phyloP scores from a whole-genome alignment of 2,113 vertebrate genomes.

The Tonatia bakeri region DNA sequence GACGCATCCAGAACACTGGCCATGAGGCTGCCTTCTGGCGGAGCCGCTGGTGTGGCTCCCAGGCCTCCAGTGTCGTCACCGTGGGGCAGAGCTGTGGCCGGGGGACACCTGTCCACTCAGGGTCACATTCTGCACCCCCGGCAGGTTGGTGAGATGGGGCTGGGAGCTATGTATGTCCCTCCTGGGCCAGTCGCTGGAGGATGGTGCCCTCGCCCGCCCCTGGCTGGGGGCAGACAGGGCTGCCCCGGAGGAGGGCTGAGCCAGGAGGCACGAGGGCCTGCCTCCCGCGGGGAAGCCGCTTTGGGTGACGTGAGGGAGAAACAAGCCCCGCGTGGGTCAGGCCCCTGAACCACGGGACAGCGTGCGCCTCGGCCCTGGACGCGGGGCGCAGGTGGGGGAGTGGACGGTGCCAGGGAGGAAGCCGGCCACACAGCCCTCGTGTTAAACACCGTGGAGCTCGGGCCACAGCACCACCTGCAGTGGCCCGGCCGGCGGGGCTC shows the following conservation, averaged over 20 bases:
- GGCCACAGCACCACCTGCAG: not conserved
- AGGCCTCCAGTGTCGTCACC: not conserved
- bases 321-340: no score
- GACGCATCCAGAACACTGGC: not conserved
- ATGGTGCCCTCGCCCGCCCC: rapidly evolving
- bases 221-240: not conserved
- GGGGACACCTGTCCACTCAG: rapidly evolving
- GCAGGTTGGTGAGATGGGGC: no score
- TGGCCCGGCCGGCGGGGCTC: not conserved
- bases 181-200: rapidly evolving
- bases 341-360: no score
- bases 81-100: rapidly evolving
- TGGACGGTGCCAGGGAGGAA: not conserved
- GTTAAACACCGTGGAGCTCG: rapidly evolving
- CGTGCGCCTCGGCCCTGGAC: not conserved
- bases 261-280: rapidly evolving
- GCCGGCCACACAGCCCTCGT: not conserved
- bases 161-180: rapidly evolving
- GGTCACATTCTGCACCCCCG: rapidly evolving
- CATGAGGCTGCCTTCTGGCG: not conserved
- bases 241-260: no score
- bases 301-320: not conserved
- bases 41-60: no score
- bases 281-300: rapidly evolving
- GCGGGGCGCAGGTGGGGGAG: not conserved